Evolutionary conservation across 2,888 invertebrate species (phyloP).

Genomic region (Neoaliturus tenellus): DNA sequence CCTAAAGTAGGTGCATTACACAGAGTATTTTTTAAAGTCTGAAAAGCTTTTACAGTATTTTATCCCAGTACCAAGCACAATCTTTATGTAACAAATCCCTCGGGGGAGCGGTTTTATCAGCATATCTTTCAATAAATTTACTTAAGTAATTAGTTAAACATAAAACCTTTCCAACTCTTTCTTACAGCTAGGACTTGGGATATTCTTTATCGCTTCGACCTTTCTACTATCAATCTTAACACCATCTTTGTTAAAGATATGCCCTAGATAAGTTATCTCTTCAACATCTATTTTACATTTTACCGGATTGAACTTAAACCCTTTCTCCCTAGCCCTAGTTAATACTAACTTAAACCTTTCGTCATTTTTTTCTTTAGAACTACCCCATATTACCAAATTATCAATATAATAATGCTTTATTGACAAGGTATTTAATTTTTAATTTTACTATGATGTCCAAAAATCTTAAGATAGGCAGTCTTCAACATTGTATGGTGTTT

Average conservation of each 20-base stretch:
- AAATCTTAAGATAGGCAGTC: no score
- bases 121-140: slow-evolving; percentile 48
- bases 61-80: slow-evolving; percentile 65
- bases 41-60: slow-evolving; percentile 65
- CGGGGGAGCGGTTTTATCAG: slow-evolving; percentile 51
- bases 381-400: no score
- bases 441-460: no score
- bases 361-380: no score
- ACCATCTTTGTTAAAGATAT: slow-evolving; percentile 63
- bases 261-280: slow-evolving; percentile 66
- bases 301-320: no score
- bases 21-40: slow-evolving; percentile 62
- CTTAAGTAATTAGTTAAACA: slow-evolving; percentile 52
- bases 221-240: slow-evolving; percentile 63
- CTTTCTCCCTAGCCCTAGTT: slow-evolving; percentile 63
- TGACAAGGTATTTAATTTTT: no score
- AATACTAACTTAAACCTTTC: slow-evolving; percentile 64
- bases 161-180: slow-evolving; percentile 60
- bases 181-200: slow-evolving; percentile 63
- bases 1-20: slow-evolving; percentile 63
- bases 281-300: slow-evolving; percentile 59
- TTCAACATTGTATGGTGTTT: no score
- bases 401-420: no score
- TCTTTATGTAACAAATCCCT: slow-evolving; percentile 66
- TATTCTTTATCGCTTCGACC: slow-evolving; percentile 62